Evolutionary conservation across 1,140 invertebrate species (phyloP).

Genomic region (Phortica variegata): DNA sequence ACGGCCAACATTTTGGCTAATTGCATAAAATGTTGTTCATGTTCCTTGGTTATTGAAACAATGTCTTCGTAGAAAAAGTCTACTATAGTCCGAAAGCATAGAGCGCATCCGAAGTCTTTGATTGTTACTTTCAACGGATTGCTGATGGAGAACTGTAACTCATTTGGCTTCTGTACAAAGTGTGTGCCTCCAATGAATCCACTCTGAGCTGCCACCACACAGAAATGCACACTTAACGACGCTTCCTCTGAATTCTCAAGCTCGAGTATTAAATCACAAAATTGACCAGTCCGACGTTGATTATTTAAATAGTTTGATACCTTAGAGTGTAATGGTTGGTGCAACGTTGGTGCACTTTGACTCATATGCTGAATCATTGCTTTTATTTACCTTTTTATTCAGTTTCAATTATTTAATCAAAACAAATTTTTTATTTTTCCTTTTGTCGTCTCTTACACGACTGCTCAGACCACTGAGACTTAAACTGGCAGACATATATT

Average conservation of each 20-base stretch:
- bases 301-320: slow-evolving; percentile 50
- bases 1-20: slow-evolving; percentile 42
- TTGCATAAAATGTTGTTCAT: slow-evolving; percentile 42
- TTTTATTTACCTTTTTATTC: too few relatives aligned
- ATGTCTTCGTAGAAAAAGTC: slow-evolving; percentile 53
- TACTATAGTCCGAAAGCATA: slow-evolving; percentile 46
- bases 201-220: slow-evolving; percentile 48
- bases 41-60: slow-evolving; percentile 45
- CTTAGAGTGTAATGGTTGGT: slow-evolving; percentile 48
- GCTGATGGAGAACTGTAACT: slow-evolving; percentile 46
- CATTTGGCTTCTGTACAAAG: slow-evolving; percentile 41
- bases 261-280: slow-evolving; percentile 46
- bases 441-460: too few relatives aligned
- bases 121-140: slow-evolving; percentile 50
- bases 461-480: too few relatives aligned
- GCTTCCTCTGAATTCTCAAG: slow-evolving; percentile 32
- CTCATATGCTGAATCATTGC: too few relatives aligned
- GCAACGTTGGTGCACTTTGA: slow-evolving; percentile 25
- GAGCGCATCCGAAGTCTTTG: slow-evolving; percentile 36
- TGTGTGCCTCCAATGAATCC: slow-evolving; percentile 34
- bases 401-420: too few relatives aligned
- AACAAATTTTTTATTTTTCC: too few relatives aligned
- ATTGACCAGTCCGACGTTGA: slow-evolving; percentile 40
- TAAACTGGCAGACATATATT: too few relatives aligned
- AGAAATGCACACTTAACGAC: slow-evolving; percentile 38